Evolutionary conservation across 2,797 vertebrate species (phyloP).

Genomic region (Anas acuta): DNA sequence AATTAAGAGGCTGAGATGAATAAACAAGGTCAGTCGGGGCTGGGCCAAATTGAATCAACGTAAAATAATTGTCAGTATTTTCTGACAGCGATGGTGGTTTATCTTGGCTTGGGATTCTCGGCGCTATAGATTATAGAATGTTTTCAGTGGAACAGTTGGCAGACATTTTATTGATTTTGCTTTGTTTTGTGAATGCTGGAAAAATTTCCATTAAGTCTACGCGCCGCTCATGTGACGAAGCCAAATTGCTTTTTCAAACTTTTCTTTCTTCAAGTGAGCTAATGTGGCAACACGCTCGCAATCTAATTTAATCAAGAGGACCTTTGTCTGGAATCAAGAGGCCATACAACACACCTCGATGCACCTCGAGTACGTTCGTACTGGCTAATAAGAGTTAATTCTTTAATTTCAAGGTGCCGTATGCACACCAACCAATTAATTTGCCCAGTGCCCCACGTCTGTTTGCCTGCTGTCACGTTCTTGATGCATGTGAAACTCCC

Average conservation of each 20-base stretch:
- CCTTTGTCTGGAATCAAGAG: slow-evolving; percentile 53
- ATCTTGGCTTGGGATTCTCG: slow-evolving; percentile 72
- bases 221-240: slow-evolving; percentile 1
- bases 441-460: not conserved
- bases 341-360: not conserved
- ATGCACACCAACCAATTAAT: not conserved
- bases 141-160: slow-evolving; percentile 70
- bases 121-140: slow-evolving; percentile 72
- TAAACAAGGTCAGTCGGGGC: slow-evolving; percentile 81
- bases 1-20: slow-evolving; percentile 77
- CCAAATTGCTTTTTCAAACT: slow-evolving; percentile 46
- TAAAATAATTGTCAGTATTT: slow-evolving; percentile 79
- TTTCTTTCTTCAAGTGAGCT: slow-evolving; percentile 48
- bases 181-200: slow-evolving; percentile 75
- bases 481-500: not conserved
- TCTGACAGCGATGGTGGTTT: slow-evolving; percentile 76
- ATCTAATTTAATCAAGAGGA: slow-evolving; percentile 52
- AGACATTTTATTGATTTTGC: slow-evolving; percentile 76
- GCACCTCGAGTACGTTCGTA: not conserved
- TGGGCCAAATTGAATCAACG: slow-evolving; percentile 76
- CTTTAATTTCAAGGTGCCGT: not conserved
- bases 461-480: not conserved
- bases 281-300: slow-evolving; percentile 27
- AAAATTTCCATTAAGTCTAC: slow-evolving; percentile 69
- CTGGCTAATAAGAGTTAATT: slow-evolving; percentile 7